A percentile compares a stretch with the other conserved stretches of the same genome.
phyloP scores from a whole-genome alignment of 2,113 vertebrate genomes.

The Psittacus erithacus region DNA sequence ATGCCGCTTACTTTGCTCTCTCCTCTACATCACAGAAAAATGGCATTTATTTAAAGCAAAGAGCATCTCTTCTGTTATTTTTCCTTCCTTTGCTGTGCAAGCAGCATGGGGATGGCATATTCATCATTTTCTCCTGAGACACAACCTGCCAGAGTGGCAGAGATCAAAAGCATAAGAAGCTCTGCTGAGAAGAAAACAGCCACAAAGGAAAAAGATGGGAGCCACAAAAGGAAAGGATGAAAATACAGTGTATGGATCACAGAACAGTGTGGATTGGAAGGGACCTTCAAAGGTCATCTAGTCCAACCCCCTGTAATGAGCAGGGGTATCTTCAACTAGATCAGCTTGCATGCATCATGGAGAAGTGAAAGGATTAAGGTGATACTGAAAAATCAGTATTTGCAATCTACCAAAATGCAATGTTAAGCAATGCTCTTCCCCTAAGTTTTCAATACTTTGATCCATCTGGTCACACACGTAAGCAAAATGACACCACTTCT shows the following conservation, averaged over 20 bases:
- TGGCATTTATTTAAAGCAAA: neutral
- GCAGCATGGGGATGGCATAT: rapidly evolving
- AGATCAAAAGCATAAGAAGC: neutral
- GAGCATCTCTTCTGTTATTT: neutral
- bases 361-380: neutral
- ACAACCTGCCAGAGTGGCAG: neutral
- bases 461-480: rapidly evolving
- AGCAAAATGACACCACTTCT: neutral
- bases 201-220: neutral
- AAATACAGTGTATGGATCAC: neutral
- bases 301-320: too few species aligned
- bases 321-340: too few species aligned
- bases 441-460: neutral
- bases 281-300: too few species aligned
- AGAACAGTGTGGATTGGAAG: too few species aligned
- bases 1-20: neutral
- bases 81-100: neutral
- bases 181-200: neutral
- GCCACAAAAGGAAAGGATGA: neutral
- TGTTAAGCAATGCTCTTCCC: neutral
- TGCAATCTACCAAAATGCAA: neutral
- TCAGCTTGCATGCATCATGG: neutral
- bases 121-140: neutral
- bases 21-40: neutral
- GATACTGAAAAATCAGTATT: neutral